Evolutionary conservation across 2,888 invertebrate genomes (phyloP), one percentile per base, ranked within the genome.

Genomic region (Hoplodrina blanda): DNA sequence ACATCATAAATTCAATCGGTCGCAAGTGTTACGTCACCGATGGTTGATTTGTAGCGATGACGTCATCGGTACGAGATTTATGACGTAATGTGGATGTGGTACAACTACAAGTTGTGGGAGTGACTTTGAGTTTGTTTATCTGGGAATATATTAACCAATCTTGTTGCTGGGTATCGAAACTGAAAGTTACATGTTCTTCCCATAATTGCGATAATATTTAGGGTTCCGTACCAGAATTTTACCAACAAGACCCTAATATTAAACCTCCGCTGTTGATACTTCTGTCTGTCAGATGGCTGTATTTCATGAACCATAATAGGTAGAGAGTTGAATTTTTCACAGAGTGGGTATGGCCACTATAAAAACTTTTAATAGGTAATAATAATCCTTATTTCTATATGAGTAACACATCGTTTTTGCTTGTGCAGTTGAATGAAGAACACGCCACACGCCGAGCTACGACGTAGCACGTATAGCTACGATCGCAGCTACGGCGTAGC

Each of bases 1-100:
- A 75, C 61, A 72, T 82, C 86, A 82, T 84, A 85, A 84, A 85
- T 85, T 76, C 74, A 76, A 82, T 82, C 68, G 72, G 68, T 73
- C 72, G 71, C 76, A 73, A 71, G 73, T 73, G 78, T 78, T 65
- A 75, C 80, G 84, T 84, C 84, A 82, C 67, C 71, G 73, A 76
- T 76, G 30, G 57, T 76, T 85, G 84, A 84, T 84, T 85, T 85
- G 84, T 85, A 62, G 78, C 65, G 33, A 50, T 78, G 82, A 79
- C 86, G 84, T 85, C 82, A 84, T 56, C 33, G 46, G 17, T 57
- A 17, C 5, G 30, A 67, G 84, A 84, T 79, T 85, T 81, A 83
- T 77, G 61, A 68, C 66, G 62, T 62, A 66, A 67, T 44, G 61
- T 64, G 52, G 65, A 65, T 62, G 55, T 56, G 53, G 57, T 30